phyloP scores from a whole-genome alignment of 2,888 invertebrate genomes.

The Sesia bembeciformis region DNA sequence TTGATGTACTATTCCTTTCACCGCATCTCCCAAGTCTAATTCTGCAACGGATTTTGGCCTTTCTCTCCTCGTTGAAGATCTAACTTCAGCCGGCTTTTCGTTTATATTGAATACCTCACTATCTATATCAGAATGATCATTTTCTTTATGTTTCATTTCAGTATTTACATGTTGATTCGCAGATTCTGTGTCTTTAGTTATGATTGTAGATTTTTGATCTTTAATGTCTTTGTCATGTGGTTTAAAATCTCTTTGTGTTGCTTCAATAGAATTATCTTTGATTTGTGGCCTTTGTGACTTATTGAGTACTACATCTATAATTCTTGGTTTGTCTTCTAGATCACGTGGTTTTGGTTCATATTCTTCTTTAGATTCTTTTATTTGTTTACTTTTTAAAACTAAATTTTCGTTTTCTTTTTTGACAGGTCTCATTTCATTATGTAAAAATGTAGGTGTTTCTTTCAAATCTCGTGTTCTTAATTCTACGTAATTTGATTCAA shows the following conservation, averaged over 20 bases:
- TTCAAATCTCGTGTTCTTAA: not conserved
- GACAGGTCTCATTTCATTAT: not conserved
- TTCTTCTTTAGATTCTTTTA: not conserved
- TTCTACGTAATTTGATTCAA: not conserved
- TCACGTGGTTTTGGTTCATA: not conserved
- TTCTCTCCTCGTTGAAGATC: not conserved
- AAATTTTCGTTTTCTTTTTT: not conserved
- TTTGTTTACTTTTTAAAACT: no score
- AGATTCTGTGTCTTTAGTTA: not conserved
- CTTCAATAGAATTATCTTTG: no score
- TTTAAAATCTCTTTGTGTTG: not conserved
- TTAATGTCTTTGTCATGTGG: not conserved
- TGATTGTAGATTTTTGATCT: not conserved
- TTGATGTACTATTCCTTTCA: conserved; percentile 38
- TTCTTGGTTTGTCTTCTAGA: not conserved
- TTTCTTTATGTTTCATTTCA: not conserved
- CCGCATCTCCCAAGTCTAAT: conserved; percentile 34
- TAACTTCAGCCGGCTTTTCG: not conserved
- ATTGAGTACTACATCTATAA: not conserved
- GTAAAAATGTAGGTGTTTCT: not conserved
- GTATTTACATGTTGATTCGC: not conserved
- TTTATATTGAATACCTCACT: not conserved
- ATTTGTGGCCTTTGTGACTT: not conserved
- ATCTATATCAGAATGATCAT: not conserved
- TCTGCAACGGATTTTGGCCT: conserved; percentile 38